Evolutionary conservation across 1,140 invertebrate genomes (phyloP), one percentile per base, ranked within the genome.

Genomic region (Philotrypesis tridentata): DNA sequence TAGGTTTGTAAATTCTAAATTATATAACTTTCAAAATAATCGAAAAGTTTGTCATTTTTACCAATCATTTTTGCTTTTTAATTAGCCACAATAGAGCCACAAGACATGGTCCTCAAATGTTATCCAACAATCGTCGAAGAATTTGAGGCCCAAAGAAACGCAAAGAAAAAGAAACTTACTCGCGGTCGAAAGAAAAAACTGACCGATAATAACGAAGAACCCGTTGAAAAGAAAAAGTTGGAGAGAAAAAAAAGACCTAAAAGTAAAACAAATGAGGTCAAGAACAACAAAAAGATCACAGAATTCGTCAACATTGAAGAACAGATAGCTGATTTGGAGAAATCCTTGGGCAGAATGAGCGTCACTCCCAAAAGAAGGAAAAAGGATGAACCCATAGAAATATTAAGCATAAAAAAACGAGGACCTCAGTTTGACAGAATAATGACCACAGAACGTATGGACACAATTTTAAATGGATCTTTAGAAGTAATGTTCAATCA

Each of bases 61-160:
- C 5, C 11, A 48, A 1, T n/a, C n/a, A 70, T 60, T 65, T 27
- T 31, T 72, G 48, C 17, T 48, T 3, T 63, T 63, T 31, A 71
- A 91, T 92, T 83, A 70, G 86, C 89, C 6, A 95, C 95, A 1
- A 93, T 94, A n/a, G 96, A 97, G 87, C 93, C 94, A 1, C 93
- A 95, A 89, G 89, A 93, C 73, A 85, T 94, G 31, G 92, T 97
- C 83, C 89, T 92, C 67, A 87, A 90, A 88, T 95, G 93, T 87
- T 96, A 95, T 94, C 95, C 93, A 85, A 89, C 93, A 60, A 85
- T 96, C 84, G 95, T 95, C 67, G 91, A 92, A 87, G 91, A 87
- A 88, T 97, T 91, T 92, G 91, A 89, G 91, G 92, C 90, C 88
- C 93, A 89, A 86, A 94, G 92, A 92, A 93, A 91, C 84, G 92